Conservation (phyloP, 2,888 invertebrate genomes). For the Heteromyza rotundicornis region DNA sequence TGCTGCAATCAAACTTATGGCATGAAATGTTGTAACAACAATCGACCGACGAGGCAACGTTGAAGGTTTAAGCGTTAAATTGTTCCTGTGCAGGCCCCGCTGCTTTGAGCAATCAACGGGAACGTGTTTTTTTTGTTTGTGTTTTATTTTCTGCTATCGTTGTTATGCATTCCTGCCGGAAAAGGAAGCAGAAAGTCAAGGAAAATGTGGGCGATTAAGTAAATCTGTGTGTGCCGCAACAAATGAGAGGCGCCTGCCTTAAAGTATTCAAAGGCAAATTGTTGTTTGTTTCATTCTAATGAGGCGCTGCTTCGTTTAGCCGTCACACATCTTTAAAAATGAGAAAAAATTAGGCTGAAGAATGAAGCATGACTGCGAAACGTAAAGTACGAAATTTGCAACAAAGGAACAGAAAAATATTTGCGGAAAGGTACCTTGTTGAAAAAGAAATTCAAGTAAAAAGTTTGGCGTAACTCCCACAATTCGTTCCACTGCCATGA, state of each 20-base stretch:
- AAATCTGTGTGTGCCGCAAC: background rate
- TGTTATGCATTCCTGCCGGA: background rate
- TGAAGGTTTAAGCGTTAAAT: conserved; percentile 1
- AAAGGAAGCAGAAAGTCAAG: background rate
- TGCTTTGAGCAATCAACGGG: background rate
- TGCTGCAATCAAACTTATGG: too few relatives aligned
- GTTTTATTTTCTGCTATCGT: background rate
- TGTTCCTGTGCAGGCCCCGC: background rate
- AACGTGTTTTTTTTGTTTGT: too few relatives aligned
- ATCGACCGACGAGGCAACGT: background rate
- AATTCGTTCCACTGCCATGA: too few relatives aligned
- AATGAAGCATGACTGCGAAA: too few relatives aligned
- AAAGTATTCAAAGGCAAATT: background rate
- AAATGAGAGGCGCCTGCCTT: background rate
- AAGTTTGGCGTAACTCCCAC: too few relatives aligned
- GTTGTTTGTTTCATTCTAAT: background rate
- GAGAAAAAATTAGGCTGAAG: too few relatives aligned
- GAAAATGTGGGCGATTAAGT: background rate
- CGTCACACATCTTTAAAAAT: too few relatives aligned
- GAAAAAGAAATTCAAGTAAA: too few relatives aligned
- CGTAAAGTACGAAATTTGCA: too few relatives aligned
- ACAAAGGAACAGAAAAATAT: too few relatives aligned
- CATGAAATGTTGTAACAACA: too few relatives aligned
- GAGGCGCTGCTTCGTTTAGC: background rate
- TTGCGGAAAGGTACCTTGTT: too few relatives aligned